Evolutionary conservation across 2,888 invertebrate genomes (phyloP).

Genomic region (Mesorhabditis belari): DNA sequence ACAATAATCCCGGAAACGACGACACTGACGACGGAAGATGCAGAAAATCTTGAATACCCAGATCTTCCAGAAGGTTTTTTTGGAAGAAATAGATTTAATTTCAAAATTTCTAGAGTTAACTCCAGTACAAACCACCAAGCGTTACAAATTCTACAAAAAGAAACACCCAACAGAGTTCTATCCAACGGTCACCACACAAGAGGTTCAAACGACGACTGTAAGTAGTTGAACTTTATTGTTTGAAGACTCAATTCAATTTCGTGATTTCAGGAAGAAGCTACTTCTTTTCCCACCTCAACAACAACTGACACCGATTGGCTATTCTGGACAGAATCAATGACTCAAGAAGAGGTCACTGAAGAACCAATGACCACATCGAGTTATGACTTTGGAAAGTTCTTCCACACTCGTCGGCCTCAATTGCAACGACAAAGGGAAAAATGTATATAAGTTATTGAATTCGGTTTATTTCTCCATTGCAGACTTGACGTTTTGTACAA

Average conservation of each 20-base stretch:
- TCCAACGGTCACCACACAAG: neutral
- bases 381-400: constrained; percentile 31
- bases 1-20: neutral
- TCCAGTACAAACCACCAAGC: neutral
- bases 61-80: neutral
- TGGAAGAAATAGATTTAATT: neutral
- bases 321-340: neutral
- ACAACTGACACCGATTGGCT: neutral
- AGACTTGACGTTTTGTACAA: constrained; percentile 52
- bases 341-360: neutral
- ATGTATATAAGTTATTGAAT: neutral
- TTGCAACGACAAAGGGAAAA: constrained; percentile 9
- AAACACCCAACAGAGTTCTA: neutral
- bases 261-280: neutral
- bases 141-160: neutral
- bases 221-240: neutral
- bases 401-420: constrained; percentile 28
- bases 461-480: constrained; percentile 2
- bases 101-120: neutral
- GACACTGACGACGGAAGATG: neutral
- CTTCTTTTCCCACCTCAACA: neutral
- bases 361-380: constrained; percentile 15
- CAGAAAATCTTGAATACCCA: neutral
- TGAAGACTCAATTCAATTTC: neutral
- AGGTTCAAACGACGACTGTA: neutral